Percentiles rank a stretch among this genome's conserved stretches.
Evolutionary conservation across 2,797 vertebrate species (phyloP).

Genomic region (Gephyroberyx darwinii): DNA sequence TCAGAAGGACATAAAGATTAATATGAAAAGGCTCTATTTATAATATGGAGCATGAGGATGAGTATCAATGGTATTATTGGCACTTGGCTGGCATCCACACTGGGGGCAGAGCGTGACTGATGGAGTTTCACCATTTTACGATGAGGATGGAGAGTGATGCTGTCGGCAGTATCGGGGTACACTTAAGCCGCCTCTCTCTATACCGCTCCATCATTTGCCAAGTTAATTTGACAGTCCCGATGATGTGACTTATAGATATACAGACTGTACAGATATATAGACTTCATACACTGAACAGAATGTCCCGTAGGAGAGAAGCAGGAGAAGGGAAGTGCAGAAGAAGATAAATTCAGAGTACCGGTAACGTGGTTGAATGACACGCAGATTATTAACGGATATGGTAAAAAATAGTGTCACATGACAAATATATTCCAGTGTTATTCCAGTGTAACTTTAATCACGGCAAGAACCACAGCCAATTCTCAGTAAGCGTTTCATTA

Average conservation of each 20-base stretch:
- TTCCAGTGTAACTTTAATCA: background rate
- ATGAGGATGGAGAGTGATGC: conserved; percentile 57
- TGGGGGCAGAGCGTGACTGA: conserved; percentile 69
- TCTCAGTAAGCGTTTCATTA: background rate
- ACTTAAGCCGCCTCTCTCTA: conserved; percentile 66
- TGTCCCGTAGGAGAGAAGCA: conserved; percentile 17
- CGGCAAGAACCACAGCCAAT: background rate
- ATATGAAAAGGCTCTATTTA: conserved; percentile 70
- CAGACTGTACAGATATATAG: too few relatives aligned
- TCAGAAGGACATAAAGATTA: conserved; percentile 47
- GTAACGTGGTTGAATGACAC: conserved; percentile 35
- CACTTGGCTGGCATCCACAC: conserved; percentile 67
- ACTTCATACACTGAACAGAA: conserved; percentile 15
- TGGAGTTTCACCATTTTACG: conserved; percentile 76
- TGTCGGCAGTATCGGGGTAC: conserved; percentile 67
- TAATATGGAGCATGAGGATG: conserved; percentile 62
- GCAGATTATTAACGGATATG: conserved; percentile 33
- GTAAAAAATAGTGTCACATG: conserved; percentile 10
- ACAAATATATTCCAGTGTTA: background rate
- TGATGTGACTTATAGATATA: conserved; percentile 49
- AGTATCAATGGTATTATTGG: conserved; percentile 70
- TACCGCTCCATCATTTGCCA: conserved; percentile 49
- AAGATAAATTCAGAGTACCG: conserved; percentile 23
- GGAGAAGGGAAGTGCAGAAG: conserved; percentile 3
- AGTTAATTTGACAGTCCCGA: conserved; percentile 53